Base-by-base conservation (phyloP, 2,797 vertebrate genomes). In the Echiichthys vipera region DNA sequence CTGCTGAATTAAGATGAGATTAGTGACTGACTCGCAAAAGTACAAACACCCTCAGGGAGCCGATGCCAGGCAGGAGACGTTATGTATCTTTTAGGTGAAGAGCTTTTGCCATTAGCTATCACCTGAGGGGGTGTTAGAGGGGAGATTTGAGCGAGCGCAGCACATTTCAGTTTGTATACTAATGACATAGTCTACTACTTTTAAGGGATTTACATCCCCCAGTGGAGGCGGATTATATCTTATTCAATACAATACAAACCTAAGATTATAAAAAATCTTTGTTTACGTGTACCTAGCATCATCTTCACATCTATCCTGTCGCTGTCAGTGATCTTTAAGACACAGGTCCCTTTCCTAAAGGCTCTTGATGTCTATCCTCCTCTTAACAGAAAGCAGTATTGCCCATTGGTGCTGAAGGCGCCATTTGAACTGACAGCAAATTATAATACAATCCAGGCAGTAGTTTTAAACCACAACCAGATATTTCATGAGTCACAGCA, bases 101-200 rank as follows among this genome's bases (percentile, higher is more conserved):
- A 59, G 56, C 82, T 75, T 75, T 47, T 72, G 71, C 71, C 67
- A 87, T 89, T 81, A 87, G 64, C 70, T 47, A 47, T 62, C 25
- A 76, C 84, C 81, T 83, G 57, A 68, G 79, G 82, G 53, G 61
- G 25, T 25, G 59, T 76, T 71, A 39, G 46, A 62, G 58, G 55
- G 64, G 30, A 66, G 80, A 79, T 80, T 49, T 76, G 25, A 75
- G 74, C 55, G 25, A 75, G 74, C 55, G 45, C 56, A 68, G 53
- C 53, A 66, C 30, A 82, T 80, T 68, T 75, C 55, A 63, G 43
- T 17, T 78, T 37, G 39, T 37, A 65, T 80, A 58, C 66, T 88
- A 89, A 88, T 78, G 67, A 80, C 53, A 73, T 54, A 73, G 76
- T 73, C 65, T 46, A 51, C 65, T 72, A 75, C 74, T 84, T 84